Conservation (phyloP, 2,113 vertebrate genomes). For the Orthonyx spaldingii region DNA sequence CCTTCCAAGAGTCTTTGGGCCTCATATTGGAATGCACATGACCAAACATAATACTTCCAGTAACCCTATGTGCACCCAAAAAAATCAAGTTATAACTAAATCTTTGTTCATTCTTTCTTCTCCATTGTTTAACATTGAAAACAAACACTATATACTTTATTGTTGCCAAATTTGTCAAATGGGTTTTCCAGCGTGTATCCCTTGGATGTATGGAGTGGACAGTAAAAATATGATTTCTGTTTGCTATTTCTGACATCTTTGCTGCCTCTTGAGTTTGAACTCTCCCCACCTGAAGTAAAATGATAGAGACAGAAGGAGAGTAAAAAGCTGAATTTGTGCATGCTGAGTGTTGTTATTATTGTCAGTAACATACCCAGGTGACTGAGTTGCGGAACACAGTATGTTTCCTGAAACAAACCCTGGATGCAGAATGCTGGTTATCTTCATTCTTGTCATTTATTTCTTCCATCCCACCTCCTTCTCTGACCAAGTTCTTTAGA, state of each 20-base stretch:
- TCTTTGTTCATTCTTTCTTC: not conserved
- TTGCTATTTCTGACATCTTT: not conserved
- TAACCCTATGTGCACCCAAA: not conserved
- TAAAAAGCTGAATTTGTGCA: not conserved
- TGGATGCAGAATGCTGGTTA: not conserved
- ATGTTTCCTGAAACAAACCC: not conserved
- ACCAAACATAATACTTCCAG: not conserved
- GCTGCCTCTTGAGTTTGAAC: not conserved
- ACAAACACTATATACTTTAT: not conserved
- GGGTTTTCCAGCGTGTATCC: not conserved
- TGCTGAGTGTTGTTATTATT: conserved; percentile 17
- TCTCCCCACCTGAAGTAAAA: not conserved
- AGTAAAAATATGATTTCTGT: not conserved
- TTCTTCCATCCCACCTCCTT: not conserved
- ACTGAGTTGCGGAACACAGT: not conserved
- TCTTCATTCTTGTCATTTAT: conserved; percentile 16
- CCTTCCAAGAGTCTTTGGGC: not conserved
- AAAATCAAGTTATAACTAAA: not conserved
- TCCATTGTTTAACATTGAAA: not conserved
- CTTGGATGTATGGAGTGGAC: not conserved
- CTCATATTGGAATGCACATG: not conserved
- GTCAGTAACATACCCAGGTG: not conserved
- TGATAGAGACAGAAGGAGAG: not conserved
- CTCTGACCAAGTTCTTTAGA: not conserved
- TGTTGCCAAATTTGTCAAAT: not conserved